Evolutionary conservation across 2,797 vertebrate species (phyloP).

Genomic region (Sebastes flavidus): DNA sequence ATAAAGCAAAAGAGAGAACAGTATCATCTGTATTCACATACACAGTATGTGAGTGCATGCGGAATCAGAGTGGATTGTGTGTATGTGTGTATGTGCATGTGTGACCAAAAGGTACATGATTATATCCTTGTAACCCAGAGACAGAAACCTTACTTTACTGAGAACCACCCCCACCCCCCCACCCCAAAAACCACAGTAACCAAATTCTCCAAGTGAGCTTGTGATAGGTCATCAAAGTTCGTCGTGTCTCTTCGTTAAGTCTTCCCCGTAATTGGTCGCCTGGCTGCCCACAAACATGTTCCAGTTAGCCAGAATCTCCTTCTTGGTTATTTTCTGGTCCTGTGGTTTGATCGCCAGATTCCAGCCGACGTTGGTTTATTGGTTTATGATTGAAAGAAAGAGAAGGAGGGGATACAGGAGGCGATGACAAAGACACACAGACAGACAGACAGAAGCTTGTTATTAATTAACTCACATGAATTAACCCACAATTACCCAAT

Average conservation of each 20-base stretch:
- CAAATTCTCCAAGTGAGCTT: not conserved
- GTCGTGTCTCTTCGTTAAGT: conserved; percentile 89
- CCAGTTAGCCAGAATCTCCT: conserved; percentile 92
- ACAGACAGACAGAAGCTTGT: conserved; percentile 12
- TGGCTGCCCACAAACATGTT: conserved; percentile 97
- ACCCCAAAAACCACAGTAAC: not conserved
- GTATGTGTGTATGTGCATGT: not conserved
- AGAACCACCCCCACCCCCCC: not conserved
- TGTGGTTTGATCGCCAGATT: conserved; percentile 65
- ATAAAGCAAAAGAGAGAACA: not conserved
- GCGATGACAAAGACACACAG: conserved; percentile 1
- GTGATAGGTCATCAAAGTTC: conserved; percentile 83
- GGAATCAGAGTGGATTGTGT: not conserved
- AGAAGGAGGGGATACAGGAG: not conserved
- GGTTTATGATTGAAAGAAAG: conserved; percentile 45
- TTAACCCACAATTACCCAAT: conserved; percentile 51
- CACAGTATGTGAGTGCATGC: conserved; percentile 58
- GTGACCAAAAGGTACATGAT: not conserved
- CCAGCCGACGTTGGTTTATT: conserved; percentile 45
- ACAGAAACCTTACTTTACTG: not conserved
- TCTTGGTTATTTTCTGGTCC: conserved; percentile 90
- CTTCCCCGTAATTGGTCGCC: conserved; percentile 94
- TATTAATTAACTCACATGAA: conserved; percentile 54
- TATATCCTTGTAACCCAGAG: not conserved
- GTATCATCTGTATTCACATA: conserved; percentile 38